A percentile compares a stretch with the other conserved stretches of the same genome.
Conservation (phyloP, 1,140 invertebrate species). For the Conus ventricosus region DNA sequence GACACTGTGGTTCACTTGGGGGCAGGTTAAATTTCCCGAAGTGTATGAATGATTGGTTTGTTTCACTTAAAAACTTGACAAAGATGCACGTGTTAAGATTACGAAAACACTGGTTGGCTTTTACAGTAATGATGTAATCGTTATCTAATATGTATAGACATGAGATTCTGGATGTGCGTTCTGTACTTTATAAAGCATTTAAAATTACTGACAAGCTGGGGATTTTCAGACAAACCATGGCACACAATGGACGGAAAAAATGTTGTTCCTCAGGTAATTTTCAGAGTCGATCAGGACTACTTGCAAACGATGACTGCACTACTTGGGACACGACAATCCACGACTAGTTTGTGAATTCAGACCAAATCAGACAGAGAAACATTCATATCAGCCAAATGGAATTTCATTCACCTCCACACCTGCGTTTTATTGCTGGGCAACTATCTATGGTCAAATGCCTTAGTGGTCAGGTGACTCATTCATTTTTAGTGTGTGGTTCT, state of each 20-base stretch:
- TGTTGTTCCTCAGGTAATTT: neutral
- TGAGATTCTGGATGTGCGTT: neutral
- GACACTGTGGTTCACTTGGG: neutral
- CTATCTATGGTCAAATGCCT: neutral
- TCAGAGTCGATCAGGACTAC: neutral
- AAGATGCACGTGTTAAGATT: too few species aligned
- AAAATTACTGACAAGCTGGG: too few species aligned
- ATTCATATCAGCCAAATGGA: too few species aligned
- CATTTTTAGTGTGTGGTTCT: slow-evolving; percentile 8
- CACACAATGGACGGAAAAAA: neutral
- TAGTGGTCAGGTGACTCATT: slow-evolving; percentile 20
- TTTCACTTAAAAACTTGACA: neutral
- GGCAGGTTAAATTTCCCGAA: neutral
- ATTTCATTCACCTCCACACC: too few species aligned
- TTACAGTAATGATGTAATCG: neutral
- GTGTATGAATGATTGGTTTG: neutral
- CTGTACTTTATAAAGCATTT: neutral
- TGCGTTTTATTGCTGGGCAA: too few species aligned
- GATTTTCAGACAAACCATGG: too few species aligned
- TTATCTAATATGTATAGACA: neutral
- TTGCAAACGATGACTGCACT: too few species aligned
- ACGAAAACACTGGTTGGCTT: neutral
- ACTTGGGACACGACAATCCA: too few species aligned
- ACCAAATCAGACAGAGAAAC: too few species aligned
- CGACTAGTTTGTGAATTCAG: too few species aligned